A percentile compares a stretch with the other conserved stretches of the same genome.
Evolutionary conservation across 2,888 invertebrate species (phyloP).

Genomic region (Buathra laborator): DNA sequence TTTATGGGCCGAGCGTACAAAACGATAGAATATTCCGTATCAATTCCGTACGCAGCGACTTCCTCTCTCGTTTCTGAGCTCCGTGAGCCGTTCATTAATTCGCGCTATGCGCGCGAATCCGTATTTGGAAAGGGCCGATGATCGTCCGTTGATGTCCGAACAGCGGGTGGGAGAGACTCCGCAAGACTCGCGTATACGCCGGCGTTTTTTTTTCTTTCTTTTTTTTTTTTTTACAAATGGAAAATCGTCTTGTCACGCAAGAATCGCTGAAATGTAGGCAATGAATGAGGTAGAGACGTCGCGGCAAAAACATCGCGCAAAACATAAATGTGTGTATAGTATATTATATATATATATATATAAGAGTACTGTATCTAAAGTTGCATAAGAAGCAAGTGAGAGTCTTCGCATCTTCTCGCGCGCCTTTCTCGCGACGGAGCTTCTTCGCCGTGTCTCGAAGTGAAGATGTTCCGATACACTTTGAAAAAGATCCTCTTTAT

Average conservation of each 20-base stretch:
- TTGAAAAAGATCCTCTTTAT: not conserved
- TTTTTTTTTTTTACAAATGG: conserved; percentile 23
- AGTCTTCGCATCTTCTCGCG: conserved; percentile 20
- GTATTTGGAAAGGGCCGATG: conserved; percentile 62
- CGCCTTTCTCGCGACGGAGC: conserved; percentile 28
- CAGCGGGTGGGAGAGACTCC: conserved; percentile 12
- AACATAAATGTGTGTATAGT: not conserved
- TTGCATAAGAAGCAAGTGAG: conserved; percentile 45
- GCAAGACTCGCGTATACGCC: not conserved
- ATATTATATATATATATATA: conserved; percentile 25
- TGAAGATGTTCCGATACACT: not conserved
- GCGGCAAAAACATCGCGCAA: not conserved
- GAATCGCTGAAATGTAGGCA: conserved; percentile 37
- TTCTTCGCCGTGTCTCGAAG: not conserved
- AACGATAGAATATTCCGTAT: conserved; percentile 35
- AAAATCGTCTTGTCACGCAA: conserved; percentile 8
- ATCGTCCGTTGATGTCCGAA: conserved; percentile 48
- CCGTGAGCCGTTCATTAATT: conserved; percentile 53
- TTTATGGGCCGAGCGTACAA: conserved; percentile 7
- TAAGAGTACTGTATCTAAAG: not conserved
- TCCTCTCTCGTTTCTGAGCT: conserved; percentile 36
- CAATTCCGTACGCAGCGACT: conserved; percentile 54
- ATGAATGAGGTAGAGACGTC: conserved; percentile 32
- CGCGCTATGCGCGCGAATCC: conserved; percentile 60
- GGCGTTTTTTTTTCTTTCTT: conserved; percentile 7